Conservation (phyloP, 2,888 invertebrate genomes). For the Eupithecia pulchellata region DNA sequence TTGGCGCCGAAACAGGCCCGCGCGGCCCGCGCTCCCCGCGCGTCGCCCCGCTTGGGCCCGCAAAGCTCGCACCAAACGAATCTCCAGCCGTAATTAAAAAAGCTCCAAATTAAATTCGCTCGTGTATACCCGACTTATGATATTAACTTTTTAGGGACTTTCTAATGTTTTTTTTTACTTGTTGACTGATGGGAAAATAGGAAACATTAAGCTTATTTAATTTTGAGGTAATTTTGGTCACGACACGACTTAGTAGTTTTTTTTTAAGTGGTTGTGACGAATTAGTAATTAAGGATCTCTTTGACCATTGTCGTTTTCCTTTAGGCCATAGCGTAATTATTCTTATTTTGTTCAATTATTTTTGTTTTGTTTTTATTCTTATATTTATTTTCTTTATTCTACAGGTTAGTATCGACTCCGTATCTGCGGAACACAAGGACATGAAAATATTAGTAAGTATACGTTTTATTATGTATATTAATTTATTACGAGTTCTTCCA, state of each 20-base stretch:
- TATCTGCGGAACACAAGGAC: slow-evolving; percentile 82
- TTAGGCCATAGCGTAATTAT: background rate
- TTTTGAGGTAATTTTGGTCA: slow-evolving; percentile 45
- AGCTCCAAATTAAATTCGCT: slow-evolving; percentile 85
- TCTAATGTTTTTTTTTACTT: slow-evolving; percentile 77
- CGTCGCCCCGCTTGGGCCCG: slow-evolving; percentile 31
- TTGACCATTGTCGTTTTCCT: slow-evolving; percentile 19
- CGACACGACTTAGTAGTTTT: slow-evolving; percentile 32
- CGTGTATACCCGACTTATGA: slow-evolving; percentile 82
- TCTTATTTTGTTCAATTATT: too few species aligned
- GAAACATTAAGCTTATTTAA: slow-evolving; percentile 47
- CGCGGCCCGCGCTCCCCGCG: slow-evolving; percentile 48
- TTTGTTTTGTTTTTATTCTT: background rate
- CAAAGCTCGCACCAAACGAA: slow-evolving; percentile 64
- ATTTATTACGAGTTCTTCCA: slow-evolving; percentile 50
- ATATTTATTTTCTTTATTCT: slow-evolving; percentile 48
- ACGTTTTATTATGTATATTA: slow-evolving; percentile 67
- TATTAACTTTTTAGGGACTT: slow-evolving; percentile 83
- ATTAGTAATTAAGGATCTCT: slow-evolving; percentile 23
- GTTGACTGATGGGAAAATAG: slow-evolving; percentile 64
- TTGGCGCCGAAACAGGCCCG: slow-evolving; percentile 79
- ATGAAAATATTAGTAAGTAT: slow-evolving; percentile 85
- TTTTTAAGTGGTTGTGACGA: slow-evolving; percentile 24
- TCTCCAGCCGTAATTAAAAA: slow-evolving; percentile 84
- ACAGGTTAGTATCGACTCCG: slow-evolving; percentile 84